These are phyloP conservation scores for Caiman crocodilus DNA, from an alignment of 2,797 vertebrate species.

Conservation along the genomic window DNA sequence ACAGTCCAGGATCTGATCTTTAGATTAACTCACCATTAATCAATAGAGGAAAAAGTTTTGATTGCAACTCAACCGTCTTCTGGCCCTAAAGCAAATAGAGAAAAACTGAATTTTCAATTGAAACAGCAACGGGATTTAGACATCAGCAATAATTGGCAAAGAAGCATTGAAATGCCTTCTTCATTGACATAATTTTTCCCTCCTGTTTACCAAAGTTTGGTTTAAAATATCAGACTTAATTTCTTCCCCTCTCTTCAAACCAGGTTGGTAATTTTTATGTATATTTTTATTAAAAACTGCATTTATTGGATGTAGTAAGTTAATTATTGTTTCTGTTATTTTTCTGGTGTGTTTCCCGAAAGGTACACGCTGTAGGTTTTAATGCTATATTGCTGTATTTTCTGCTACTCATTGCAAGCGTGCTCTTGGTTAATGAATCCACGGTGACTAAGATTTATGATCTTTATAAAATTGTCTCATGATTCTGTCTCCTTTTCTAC, in stretches of 20 bases:
- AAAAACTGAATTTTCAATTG: slow-evolving; percentile 75
- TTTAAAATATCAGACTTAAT: slow-evolving; percentile 68
- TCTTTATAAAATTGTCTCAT: rapidly evolving
- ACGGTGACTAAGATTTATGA: background rate
- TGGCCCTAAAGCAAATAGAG: slow-evolving; percentile 52
- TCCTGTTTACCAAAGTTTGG: slow-evolving; percentile 52
- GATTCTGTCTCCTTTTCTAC: background rate
- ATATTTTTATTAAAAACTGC: background rate
- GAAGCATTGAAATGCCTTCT: slow-evolving; percentile 72
- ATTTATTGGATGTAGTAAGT: background rate
- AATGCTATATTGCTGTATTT: background rate
- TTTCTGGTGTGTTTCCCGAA: background rate
- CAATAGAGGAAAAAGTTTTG: slow-evolving; percentile 75
- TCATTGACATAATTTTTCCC: slow-evolving; percentile 71
- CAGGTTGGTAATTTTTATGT: slow-evolving; percentile 80
- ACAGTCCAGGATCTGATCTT: slow-evolving; percentile 81
- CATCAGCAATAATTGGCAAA: slow-evolving; percentile 70
- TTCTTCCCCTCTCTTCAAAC: slow-evolving; percentile 52
- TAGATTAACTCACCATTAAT: slow-evolving; percentile 80
- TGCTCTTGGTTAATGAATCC: background rate
- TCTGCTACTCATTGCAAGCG: background rate
- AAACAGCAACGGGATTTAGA: slow-evolving; percentile 68
- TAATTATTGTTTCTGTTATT: rapidly evolving
- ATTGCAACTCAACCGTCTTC: slow-evolving; percentile 77
- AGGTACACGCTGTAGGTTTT: background rate